Conservation (phyloP, 1,140 invertebrate genomes). For the Drosophila miranda region DNA sequence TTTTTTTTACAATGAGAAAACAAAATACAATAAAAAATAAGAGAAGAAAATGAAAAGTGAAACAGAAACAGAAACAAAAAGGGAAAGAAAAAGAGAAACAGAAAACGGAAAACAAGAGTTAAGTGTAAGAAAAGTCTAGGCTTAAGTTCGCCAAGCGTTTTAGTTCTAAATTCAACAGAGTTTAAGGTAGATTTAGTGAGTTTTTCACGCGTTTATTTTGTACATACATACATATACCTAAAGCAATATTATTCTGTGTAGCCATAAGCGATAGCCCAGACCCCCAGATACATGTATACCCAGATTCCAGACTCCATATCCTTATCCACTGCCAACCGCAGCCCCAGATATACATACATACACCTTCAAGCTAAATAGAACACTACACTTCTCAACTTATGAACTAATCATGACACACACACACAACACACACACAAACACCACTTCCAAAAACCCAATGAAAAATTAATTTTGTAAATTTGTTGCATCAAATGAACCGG, state of each 20-base stretch:
- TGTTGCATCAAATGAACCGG: conserved; percentile 68
- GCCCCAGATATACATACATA: conserved; percentile 18
- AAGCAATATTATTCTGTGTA: conserved; percentile 45
- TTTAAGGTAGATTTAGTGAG: conserved; percentile 40
- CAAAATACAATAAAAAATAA: conserved; percentile 18
- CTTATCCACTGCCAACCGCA: conserved; percentile 9
- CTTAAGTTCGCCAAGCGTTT: conserved; percentile 75
- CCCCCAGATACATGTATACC: conserved; percentile 6
- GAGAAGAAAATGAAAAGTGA: conserved; percentile 30
- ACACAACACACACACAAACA: not conserved
- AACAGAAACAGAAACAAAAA: not conserved
- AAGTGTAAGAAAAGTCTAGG: conserved; percentile 51
- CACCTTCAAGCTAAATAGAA: conserved; percentile 29
- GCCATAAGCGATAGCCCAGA: conserved; percentile 16
- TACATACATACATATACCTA: conserved; percentile 1
- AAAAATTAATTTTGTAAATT: conserved; percentile 75
- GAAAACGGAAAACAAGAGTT: conserved; percentile 39
- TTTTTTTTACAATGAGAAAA: conserved; percentile 70
- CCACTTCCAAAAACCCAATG: conserved; percentile 28
- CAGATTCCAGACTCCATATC: conserved; percentile 1
- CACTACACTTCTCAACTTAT: conserved; percentile 11
- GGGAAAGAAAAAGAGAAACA: not conserved
- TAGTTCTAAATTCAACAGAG: conserved; percentile 59
- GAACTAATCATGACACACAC: conserved; percentile 30
- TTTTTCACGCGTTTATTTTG: conserved; percentile 31